Base-by-base conservation (phyloP, 2,888 invertebrate genomes). In the Eilema caniola region DNA sequence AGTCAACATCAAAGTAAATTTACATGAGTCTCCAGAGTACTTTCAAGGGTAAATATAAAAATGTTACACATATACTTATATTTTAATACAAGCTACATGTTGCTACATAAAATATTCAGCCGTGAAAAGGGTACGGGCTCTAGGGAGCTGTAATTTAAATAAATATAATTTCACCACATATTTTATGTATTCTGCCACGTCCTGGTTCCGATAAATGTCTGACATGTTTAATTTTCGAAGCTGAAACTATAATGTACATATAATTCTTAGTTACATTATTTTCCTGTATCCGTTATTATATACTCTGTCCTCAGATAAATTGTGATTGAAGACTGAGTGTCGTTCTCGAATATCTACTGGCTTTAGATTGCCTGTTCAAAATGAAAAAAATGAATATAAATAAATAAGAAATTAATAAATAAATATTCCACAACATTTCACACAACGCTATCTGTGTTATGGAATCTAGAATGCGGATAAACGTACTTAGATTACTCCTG, bases 101-200 rank as follows among this genome's bases (percentile, higher is more conserved):
- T 57, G 61, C 75, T 76, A 69, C 77, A 84, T 89, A 74, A 87
- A 89, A 90, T 88, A 89, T 90, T 89, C 84, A 89, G 74, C 76
- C 81, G 77, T 80, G 82, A 84, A 84, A 86, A 83, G 85, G 87
- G 86, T 84, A 83, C 73, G 72, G 67, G 69, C 88, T 78, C 87
- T 47, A 47, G 88, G 85, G 89, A 86, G 85, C 82, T 73, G 77
- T 89, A 88, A 90, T 91, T 90, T 89, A 88, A 90, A 90, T 89
- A 90, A 90, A 89, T 89, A 90, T 90, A 88, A 89, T 90, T 89
- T 87, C 85, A 77, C 82, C 87, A 87, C 83, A 87, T 88, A 88
- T 86, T 88, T 90, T 89, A 89, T 88, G 86, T 86, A 87, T 83
- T 84, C 78, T 65, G 67, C 25, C 24, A 63, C 59, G 61, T 67